Conservation (phyloP, 2,113 vertebrate species). For the Dicentrarchus labrax region DNA sequence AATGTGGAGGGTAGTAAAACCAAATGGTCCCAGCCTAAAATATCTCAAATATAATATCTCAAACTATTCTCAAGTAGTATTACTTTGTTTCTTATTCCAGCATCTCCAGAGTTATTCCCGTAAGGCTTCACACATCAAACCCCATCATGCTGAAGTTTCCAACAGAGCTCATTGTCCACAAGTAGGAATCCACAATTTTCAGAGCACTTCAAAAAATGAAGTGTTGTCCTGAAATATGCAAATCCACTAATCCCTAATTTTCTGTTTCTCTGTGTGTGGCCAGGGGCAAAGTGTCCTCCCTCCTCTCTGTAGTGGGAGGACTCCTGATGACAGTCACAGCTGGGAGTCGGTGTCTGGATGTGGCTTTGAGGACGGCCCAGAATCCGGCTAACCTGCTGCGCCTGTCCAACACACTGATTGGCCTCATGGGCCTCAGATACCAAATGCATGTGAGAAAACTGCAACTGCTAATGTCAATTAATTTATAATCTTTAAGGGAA, state of each 20-base stretch:
- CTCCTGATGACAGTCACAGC: slow-evolving; percentile 51
- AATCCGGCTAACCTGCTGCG: slow-evolving; percentile 12
- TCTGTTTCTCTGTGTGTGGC: background rate
- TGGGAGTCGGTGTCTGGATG: slow-evolving; percentile 40
- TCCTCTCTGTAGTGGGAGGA: slow-evolving; percentile 41
- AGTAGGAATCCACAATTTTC: slow-evolving; percentile 6
- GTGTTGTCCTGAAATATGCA: background rate
- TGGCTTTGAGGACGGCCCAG: slow-evolving; percentile 35
- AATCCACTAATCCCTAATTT: background rate
- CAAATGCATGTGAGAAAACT: background rate
- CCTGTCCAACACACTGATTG: slow-evolving; percentile 26
- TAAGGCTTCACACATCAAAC: background rate
- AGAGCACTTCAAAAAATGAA: background rate
- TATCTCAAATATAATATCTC: background rate
- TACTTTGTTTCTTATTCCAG: background rate
- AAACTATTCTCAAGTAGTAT: background rate
- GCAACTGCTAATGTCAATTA: background rate
- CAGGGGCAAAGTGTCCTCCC: slow-evolving; percentile 34
- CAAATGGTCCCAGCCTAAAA: background rate
- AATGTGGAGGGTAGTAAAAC: background rate
- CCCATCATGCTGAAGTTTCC: slow-evolving; percentile 40
- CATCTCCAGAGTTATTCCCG: background rate
- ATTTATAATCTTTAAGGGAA: too few species aligned
- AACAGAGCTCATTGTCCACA: slow-evolving; percentile 24
- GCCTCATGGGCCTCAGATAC: slow-evolving; percentile 7